Percentiles rank a stretch among this genome's conserved stretches.
These are phyloP conservation scores for Aplodontia rufa DNA, from an alignment of 2,113 vertebrate genomes.

Conservation along the genomic window DNA sequence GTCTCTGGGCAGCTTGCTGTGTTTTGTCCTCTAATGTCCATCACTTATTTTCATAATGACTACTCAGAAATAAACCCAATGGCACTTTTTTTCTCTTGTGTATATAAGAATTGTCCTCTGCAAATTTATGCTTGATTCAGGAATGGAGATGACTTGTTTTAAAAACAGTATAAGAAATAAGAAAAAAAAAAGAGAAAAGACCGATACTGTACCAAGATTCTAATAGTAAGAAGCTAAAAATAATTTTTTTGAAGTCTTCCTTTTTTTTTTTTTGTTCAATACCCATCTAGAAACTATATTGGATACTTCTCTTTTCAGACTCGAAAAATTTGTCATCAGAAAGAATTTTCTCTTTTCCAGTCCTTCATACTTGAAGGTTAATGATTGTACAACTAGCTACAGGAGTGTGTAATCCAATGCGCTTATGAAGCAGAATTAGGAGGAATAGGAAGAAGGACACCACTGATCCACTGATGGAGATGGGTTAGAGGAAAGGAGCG, in stretches of 20 bases:
- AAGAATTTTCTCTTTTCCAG: not conserved
- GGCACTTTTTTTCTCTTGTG: not conserved
- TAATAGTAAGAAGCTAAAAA: constrained; percentile 1
- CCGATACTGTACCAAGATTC: not conserved
- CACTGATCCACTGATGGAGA: not conserved
- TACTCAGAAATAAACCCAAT: constrained; percentile 50
- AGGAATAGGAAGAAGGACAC: not conserved
- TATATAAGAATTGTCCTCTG: not conserved
- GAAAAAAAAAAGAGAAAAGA: not conserved
- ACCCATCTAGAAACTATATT: not conserved
- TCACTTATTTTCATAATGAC: constrained; percentile 62
- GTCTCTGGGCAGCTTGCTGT: constrained; percentile 56
- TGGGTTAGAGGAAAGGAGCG: not conserved
- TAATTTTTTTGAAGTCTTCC: not conserved
- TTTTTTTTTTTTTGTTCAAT: not conserved
- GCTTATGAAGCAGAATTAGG: not conserved
- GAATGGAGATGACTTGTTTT: constrained; percentile 11
- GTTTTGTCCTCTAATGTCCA: not conserved
- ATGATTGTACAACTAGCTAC: not conserved
- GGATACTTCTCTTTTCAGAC: constrained; percentile 22
- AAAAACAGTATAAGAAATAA: constrained; percentile 2
- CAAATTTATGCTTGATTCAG: constrained; percentile 33
- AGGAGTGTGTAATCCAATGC: not conserved
- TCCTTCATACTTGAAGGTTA: not conserved
- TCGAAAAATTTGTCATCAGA: constrained; percentile 22